These are phyloP conservation scores for Sardina pilchardus DNA, from an alignment of 2,113 vertebrate genomes.

Conservation along the genomic window DNA sequence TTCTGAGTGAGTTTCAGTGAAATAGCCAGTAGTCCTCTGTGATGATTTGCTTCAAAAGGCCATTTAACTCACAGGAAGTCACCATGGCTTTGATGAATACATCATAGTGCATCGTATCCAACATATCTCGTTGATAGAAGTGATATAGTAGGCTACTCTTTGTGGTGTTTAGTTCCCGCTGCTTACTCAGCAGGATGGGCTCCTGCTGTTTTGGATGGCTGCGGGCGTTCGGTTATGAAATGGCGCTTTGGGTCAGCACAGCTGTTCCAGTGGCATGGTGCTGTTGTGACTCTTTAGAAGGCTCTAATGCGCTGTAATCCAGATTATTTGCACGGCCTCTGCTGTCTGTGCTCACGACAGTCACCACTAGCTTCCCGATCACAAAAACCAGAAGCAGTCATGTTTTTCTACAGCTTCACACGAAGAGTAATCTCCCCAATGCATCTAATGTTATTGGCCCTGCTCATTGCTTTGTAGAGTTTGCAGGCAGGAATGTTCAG, in stretches of 20 bases:
- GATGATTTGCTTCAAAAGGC: background rate
- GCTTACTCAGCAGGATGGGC: background rate
- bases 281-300: constrained; percentile 36
- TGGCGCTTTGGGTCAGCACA: constrained; percentile 37
- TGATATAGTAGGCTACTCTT: background rate
- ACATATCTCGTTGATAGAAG: background rate
- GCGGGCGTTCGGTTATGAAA: constrained; percentile 52
- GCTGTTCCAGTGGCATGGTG: constrained; percentile 39
- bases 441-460: background rate
- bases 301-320: constrained; percentile 49
- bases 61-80: background rate
- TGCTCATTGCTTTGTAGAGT: background rate
- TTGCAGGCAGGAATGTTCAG: background rate
- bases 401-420: background rate
- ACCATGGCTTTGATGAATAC: background rate
- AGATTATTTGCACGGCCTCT: constrained; percentile 27
- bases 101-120: background rate
- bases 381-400: background rate
- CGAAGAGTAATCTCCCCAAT: background rate
- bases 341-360: background rate
- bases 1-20: background rate
- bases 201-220: constrained; percentile 9
- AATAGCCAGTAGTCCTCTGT: background rate
- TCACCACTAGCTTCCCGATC: background rate
- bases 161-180: background rate